Evolutionary conservation across 2,797 vertebrate genomes (phyloP).

Genomic region (Siniperca scherzeri): DNA sequence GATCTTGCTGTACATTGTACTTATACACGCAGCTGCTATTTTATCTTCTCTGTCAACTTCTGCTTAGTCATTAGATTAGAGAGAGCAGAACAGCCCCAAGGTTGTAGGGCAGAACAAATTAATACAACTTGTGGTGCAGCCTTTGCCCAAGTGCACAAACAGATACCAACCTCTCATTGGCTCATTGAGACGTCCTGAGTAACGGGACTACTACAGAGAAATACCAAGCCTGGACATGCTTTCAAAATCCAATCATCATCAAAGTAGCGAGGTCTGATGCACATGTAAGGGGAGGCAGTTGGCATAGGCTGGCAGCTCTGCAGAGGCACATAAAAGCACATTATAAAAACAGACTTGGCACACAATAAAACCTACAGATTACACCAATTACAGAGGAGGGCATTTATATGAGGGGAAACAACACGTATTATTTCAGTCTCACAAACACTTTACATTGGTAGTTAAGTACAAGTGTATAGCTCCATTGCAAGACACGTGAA

Average conservation of each 20-base stretch:
- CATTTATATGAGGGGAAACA: slow-evolving; percentile 66
- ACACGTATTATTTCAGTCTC: slow-evolving; percentile 48
- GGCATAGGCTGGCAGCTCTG: slow-evolving; percentile 54
- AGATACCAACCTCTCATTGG: slow-evolving; percentile 36
- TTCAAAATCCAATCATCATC: slow-evolving; percentile 65
- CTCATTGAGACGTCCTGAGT: slow-evolving; percentile 38
- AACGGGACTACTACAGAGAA: slow-evolving; percentile 32
- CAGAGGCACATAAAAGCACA: slow-evolving; percentile 64
- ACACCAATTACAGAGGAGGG: slow-evolving; percentile 62
- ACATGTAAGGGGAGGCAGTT: slow-evolving; percentile 55
- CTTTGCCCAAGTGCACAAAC: slow-evolving; percentile 47
- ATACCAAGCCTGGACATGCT: slow-evolving; percentile 47
- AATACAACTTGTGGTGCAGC: slow-evolving; percentile 43
- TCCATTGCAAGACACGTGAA: slow-evolving; percentile 38
- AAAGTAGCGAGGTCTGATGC: slow-evolving; percentile 47
- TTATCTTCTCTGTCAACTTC: slow-evolving; percentile 60
- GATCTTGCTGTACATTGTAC: slow-evolving; percentile 26
- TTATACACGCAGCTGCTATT: slow-evolving; percentile 32
- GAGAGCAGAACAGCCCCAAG: slow-evolving; percentile 51
- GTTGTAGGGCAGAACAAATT: slow-evolving; percentile 58
- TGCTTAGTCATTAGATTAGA: slow-evolving; percentile 73
- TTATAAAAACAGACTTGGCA: slow-evolving; percentile 62
- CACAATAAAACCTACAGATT: slow-evolving; percentile 63
- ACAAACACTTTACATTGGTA: slow-evolving; percentile 43
- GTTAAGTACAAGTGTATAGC: slow-evolving; percentile 40